These are phyloP conservation scores for Orchesellides sinensis DNA, from an alignment of 2,888 invertebrate species.

Conservation along the genomic window DNA sequence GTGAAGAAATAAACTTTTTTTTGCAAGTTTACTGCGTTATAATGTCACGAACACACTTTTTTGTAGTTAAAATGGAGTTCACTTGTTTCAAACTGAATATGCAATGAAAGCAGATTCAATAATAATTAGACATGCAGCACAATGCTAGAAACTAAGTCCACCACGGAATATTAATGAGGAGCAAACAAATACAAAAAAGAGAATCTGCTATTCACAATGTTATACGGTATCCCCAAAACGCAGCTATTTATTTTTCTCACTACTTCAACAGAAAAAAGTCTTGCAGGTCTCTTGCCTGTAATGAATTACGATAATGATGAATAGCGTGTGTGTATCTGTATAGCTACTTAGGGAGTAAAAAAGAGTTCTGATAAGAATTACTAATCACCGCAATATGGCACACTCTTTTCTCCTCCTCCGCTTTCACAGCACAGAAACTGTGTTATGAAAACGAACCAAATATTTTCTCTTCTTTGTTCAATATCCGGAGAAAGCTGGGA, in stretches of 20 bases:
- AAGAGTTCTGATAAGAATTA: conserved; percentile 41
- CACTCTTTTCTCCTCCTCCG: no score
- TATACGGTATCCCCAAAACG: not conserved
- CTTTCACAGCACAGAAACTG: not conserved
- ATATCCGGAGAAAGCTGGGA: not conserved
- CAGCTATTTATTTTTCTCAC: not conserved
- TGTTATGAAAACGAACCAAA: not conserved
- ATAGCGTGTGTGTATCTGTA: not conserved
- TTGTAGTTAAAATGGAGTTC: not conserved
- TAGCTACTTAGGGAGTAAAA: no score
- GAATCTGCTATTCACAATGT: not conserved
- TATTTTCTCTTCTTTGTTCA: not conserved
- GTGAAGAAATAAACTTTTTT: not conserved
- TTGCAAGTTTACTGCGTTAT: conserved; percentile 20
- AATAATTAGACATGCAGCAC: conserved; percentile 57
- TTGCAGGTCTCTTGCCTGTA: not conserved
- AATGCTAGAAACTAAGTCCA: conserved; percentile 26
- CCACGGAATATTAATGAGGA: conserved; percentile 47
- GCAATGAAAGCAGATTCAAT: conserved; percentile 27
- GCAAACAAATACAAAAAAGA: no score
- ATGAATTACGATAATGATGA: conserved; percentile 36
- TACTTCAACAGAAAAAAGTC: not conserved
- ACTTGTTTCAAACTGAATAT: conserved; percentile 8
- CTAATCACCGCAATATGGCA: no score
- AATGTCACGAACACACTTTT: conserved; percentile 36